A percentile compares a stretch with the other conserved stretches of the same genome.
These are phyloP conservation scores for Plagodis pulveraria DNA, from an alignment of 2,888 invertebrate species.

Conservation along the genomic window DNA sequence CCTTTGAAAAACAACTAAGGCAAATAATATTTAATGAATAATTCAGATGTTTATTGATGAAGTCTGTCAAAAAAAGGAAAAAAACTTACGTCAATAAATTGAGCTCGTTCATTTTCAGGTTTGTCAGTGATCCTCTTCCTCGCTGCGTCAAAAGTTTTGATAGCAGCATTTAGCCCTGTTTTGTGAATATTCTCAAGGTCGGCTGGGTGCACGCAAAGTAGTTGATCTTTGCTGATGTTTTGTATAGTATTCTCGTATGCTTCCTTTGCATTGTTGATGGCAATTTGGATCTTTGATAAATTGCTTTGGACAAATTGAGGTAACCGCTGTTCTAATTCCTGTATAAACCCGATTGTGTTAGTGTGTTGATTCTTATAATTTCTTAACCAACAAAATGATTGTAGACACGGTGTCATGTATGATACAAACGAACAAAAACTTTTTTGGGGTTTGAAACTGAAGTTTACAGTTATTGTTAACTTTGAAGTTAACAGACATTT, in stretches of 20 bases:
- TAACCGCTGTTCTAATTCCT: conserved; percentile 14
- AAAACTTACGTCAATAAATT: conserved; percentile 16
- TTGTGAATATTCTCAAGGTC: conserved; percentile 13
- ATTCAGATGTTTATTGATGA: no score
- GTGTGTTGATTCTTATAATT: neutral
- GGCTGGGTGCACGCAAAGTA: conserved; percentile 12
- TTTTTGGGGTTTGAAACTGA: no score
- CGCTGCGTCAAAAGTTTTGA: conserved; percentile 15
- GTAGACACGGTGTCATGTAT: no score
- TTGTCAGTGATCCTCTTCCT: conserved; percentile 17
- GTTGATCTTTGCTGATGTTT: conserved; percentile 1
- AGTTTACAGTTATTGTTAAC: no score
- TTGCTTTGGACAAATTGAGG: conserved; percentile 16
- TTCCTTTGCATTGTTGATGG: conserved; percentile 10
- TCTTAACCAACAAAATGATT: no score
- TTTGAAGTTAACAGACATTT: no score
- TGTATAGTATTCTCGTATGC: conserved; percentile 12
- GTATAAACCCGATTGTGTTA: neutral
- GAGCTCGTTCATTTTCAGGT: conserved; percentile 16
- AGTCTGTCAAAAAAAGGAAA: no score
- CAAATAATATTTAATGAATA: no score
- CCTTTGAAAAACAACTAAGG: no score
- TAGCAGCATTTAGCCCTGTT: conserved; percentile 5
- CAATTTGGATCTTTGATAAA: conserved; percentile 10
- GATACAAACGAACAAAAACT: no score